phyloP scores from a whole-genome alignment of 1,140 invertebrate genomes.

The Drosophila busckii region DNA sequence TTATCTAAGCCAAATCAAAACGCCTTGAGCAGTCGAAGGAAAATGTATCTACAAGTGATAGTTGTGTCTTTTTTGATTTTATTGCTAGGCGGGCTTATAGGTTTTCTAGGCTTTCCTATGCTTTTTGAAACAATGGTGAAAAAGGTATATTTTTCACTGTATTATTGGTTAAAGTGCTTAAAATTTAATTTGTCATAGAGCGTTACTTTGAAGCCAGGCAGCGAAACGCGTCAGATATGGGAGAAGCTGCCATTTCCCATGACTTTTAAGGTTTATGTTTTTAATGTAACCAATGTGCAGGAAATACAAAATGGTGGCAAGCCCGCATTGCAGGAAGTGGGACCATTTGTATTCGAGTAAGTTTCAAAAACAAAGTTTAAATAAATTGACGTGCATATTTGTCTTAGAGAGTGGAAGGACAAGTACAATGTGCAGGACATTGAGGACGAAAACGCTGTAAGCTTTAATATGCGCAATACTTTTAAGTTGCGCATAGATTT shows the following conservation, averaged over 20 bases:
- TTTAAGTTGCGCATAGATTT: conserved; percentile 80
- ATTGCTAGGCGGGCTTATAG: conserved; percentile 27
- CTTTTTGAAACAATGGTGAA: conserved; percentile 20
- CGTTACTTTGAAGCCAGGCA: conserved; percentile 81
- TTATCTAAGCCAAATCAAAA: neutral
- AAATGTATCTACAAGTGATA: conserved; percentile 32
- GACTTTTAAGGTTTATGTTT: conserved; percentile 88
- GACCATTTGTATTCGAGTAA: conserved; percentile 88
- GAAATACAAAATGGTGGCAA: conserved; percentile 84
- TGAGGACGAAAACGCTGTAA: conserved; percentile 82
- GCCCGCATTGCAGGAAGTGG: conserved; percentile 85
- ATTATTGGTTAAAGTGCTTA: neutral
- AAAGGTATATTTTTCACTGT: neutral
- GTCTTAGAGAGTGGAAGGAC: conserved; percentile 32
- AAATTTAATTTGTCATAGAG: conserved; percentile 61
- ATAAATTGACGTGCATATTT: neutral
- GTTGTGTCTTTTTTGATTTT: conserved; percentile 29
- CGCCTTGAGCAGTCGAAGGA: neutral
- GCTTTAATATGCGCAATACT: conserved; percentile 82
- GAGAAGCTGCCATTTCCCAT: conserved; percentile 84
- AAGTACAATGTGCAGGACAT: conserved; percentile 20
- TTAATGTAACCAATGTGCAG: conserved; percentile 83
- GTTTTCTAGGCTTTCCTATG: conserved; percentile 32
- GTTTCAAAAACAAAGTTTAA: conserved; percentile 38
- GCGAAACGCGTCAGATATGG: conserved; percentile 84